Evolutionary conservation across 2,888 invertebrate genomes (phyloP), one percentile per base, ranked within the genome.

Genomic region (Nomada ruficornis): DNA sequence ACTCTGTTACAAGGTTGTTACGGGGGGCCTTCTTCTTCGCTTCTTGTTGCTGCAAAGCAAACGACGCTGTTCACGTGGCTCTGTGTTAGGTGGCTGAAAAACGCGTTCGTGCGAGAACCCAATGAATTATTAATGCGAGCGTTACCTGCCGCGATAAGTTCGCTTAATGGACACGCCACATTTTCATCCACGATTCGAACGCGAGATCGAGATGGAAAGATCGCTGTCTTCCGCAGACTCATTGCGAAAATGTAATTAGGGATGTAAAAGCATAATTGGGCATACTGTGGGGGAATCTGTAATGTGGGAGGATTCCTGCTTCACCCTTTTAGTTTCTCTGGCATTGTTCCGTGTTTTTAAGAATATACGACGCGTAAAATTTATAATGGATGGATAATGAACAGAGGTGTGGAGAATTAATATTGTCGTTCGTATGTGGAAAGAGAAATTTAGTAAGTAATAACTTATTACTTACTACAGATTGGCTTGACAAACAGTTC

Each of bases 51-150:
- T 18, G 42, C 23, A 15, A 44, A 47, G 50, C 23, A 47, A 47
- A 26, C 26, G 23, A 13, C n/a, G 42, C 18, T 20, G 20, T 18
- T 67, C 23, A 55, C 7, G 13, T 13, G 18, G 29, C 23, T 10
- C 23, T 10, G 15, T 5, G 55, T 50, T 42, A 26, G 20, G 44
- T 13, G 70, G 52, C 29, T 62, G 63, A 82, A 57, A 78, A 74
- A 67, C 52, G 57, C 65, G 82, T 74, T 79, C 70, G 82, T 79
- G 82, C 63, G 50, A 23, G 52, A 23, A 29, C 20, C 23, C 4
- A 74, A 82, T 83, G 82, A 82, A 83, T 83, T 83, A 83, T 83
- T 83, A 82, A 83, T 82, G 60, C 83, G 79, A 79, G 75, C 82
- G 82, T 79, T 83, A 82, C 68, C 57, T 11, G 68, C 44, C 47